Evolutionary conservation across 2,888 invertebrate species (phyloP), one percentile per base, ranked within the genome.

Genomic region (Elmis aenea): DNA sequence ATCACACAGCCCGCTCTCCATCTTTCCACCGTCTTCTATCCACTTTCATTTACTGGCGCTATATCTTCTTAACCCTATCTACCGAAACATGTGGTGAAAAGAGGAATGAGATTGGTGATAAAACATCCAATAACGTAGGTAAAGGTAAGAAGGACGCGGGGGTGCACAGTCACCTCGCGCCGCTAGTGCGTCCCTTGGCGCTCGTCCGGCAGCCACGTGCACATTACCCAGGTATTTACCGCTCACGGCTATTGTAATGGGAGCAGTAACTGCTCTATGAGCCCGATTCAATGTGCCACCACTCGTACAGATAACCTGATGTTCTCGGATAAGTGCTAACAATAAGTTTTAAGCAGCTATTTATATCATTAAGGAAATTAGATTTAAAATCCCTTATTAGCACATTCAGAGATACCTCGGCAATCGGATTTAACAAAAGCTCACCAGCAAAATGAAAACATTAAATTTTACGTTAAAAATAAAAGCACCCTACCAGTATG

Each of bases 171-270:
- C 38, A 41, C 27, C 32, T 18, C 21, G 34, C 33, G 46, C 42
- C 44, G 46, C 35, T 47, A 46, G 52, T 50, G 52, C 48, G 59
- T 62, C 61, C 63, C 63, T 44, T 46, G 61, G 48, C 52, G 58
- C 49, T 61, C 60, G 56, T 61, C 59, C 53, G 43, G 48, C 51
- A 50, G 55, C 60, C 63, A 60, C 62, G 62, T 60, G 61, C 59
- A 57, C 59, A 61, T 62, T 62, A 61, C 58, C 57, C 51, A 52
- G 58, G 59, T 57, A 57, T 59, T 60, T 59, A 59, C 59, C 58
- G 52, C 54, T 52, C 55, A 54, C 57, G 57, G 55, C 58, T 49
- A 54, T 54, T 46, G 50, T 52, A 61, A 61, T 60, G 55, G 59
- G 45, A 43, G 52, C 57, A 56, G 57, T 59, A 61, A 59, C 59